Evolutionary conservation across 2,888 invertebrate genomes (phyloP), one percentile per base, ranked within the genome.

Genomic region (Orgyia antiqua): DNA sequence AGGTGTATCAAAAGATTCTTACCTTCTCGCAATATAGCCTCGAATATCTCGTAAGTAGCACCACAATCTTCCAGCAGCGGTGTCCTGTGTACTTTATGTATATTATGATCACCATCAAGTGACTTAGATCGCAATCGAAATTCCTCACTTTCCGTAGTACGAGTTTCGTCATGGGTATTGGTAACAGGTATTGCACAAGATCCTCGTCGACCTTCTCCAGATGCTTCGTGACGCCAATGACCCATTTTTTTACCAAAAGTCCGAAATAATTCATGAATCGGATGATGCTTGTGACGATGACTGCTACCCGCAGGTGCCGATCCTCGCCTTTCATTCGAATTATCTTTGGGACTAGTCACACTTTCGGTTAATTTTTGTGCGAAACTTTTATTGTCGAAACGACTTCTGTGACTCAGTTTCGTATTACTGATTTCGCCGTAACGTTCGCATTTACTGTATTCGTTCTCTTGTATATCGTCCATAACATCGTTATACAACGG

Each of bases 71-170:
- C 89, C n/a, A 91, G 77, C 36, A 88, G 74, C 37, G 87, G 87
- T 46, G 86, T 75, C 33, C 43, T 60, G 4, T 54, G 27, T 24
- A 67, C 37, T 47, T 61, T 66, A 23, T 87, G 71, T 28, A 88
- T 73, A n/a, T n/a, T n/a, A 27, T 88, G 74, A 31, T 87, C 88
- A 4, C 82, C 88, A 66, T 94, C 95, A 49, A 94, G 80, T 27
- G 94, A 94, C 63, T 94, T 94, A 23, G 94, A 94, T 26, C 95
- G 87, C 25, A 89, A 89, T 10, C 95, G 87, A 62, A 94, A 94
- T 54, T 91, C 92, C 20, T 90, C 91, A 29, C 79, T 69, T 19
- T 69, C 64, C 83, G 88, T 41, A 72, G 87, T 33, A 18, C 73
- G 72, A 15, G 59, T 47, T 83, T 89, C 56, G 25, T 79, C 78